Conservation (phyloP, 2,888 invertebrate genomes). For the Zelleria hepariella region DNA sequence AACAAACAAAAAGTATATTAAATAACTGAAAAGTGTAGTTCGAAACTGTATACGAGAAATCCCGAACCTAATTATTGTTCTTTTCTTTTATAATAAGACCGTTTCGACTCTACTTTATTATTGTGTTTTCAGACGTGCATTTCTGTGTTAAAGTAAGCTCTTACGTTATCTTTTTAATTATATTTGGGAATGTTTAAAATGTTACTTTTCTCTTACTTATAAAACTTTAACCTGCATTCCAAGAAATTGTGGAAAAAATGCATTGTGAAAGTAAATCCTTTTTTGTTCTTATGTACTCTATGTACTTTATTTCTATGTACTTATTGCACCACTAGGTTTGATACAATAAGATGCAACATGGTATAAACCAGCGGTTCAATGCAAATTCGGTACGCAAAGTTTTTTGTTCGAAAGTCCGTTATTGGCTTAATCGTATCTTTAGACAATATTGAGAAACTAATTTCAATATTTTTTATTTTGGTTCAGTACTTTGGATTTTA, state of each 20-base stretch:
- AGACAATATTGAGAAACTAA: too few species aligned
- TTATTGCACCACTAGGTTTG: too few species aligned
- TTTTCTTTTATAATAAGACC: background rate
- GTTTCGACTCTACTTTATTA: background rate
- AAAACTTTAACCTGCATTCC: conserved; percentile 20
- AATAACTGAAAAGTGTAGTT: too few species aligned
- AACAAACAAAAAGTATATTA: too few species aligned
- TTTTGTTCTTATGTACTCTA: conserved; percentile 2
- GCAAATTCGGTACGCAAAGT: too few species aligned
- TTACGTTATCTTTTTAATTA: background rate
- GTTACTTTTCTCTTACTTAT: background rate
- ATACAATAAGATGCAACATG: too few species aligned
- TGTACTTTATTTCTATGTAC: too few species aligned
- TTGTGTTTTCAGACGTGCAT: conserved; percentile 31
- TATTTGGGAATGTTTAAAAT: conserved; percentile 9
- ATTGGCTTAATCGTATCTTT: too few species aligned
- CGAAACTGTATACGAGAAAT: background rate
- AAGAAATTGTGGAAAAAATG: conserved; percentile 7
- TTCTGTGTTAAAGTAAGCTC: conserved; percentile 21
- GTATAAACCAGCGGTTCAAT: too few species aligned
- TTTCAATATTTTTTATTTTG: too few species aligned
- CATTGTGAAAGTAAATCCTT: conserved; percentile 15
- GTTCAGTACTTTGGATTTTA: too few species aligned
- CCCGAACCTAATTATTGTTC: background rate
- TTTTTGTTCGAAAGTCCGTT: too few species aligned